Conservation (phyloP, 1,140 invertebrate species). For the Penaeus indicus region DNA sequence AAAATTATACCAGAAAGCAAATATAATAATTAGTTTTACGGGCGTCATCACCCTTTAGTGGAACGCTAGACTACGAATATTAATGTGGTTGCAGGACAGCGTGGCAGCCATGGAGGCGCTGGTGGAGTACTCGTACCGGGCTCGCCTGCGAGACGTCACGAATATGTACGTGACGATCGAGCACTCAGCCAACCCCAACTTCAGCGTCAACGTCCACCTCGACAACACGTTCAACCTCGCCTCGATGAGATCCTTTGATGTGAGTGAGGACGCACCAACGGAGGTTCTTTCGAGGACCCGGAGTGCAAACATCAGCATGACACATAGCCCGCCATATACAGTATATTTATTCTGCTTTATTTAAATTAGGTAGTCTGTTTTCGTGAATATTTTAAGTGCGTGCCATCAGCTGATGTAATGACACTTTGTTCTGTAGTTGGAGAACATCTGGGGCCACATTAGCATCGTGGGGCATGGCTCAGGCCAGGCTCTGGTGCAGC, state of each 20-base stretch:
- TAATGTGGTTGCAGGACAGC: constrained; percentile 71
- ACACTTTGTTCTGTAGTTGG: constrained; percentile 47
- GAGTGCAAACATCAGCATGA: too few species aligned
- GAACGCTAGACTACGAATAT: neutral
- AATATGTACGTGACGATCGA: constrained; percentile 71
- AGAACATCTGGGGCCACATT: constrained; percentile 75
- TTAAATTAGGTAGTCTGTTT: neutral
- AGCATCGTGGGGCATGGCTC: constrained; percentile 74
- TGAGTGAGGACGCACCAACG: constrained; percentile 3
- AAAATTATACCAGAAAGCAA: neutral
- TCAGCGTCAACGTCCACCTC: constrained; percentile 56
- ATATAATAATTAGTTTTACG: neutral
- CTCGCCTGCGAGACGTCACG: constrained; percentile 75
- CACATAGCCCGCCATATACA: too few species aligned
- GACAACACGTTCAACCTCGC: constrained; percentile 54
- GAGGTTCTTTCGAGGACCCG: too few species aligned
- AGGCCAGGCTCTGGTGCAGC: constrained; percentile 75
- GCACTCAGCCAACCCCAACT: constrained; percentile 64
- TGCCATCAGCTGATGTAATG: constrained; percentile 2
- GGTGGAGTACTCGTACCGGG: constrained; percentile 75
- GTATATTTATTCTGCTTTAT: too few species aligned
- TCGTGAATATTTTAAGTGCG: neutral
- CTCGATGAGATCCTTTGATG: constrained; percentile 58
- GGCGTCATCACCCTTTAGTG: neutral
- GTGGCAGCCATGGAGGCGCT: constrained; percentile 76